Base-by-base conservation (phyloP, 2,113 vertebrate species). In the Vulpes ferrilata region DNA sequence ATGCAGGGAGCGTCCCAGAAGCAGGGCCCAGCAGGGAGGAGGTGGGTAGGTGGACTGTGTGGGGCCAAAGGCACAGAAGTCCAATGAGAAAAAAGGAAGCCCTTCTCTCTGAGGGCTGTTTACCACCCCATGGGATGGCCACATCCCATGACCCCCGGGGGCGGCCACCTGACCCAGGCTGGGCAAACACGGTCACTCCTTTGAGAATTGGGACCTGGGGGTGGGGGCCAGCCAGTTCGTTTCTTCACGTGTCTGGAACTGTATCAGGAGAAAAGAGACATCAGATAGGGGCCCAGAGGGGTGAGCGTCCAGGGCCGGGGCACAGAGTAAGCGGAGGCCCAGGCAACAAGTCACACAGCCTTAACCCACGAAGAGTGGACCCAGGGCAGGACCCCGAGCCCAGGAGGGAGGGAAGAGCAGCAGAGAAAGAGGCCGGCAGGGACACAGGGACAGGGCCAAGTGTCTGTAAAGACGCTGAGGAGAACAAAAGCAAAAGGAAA, bases 21-120 rank as follows among this genome's bases (percentile, higher is more conserved):
- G 55, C 20, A 22, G 90, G 78, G 35, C 8, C n/a, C 30, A n/a
- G 79, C 20, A 25, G 55, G 69, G 87, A 78, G 16, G 51, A 10
- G 5, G 59, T 32, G 8, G 9, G 5, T 23, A 32, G 19, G 12
- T 8, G 2, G 62, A 3, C 7, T 2, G 16, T 7, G n/a, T 55
- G 74, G 30, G 23, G 20, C 74, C 64, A 7, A 78, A 74, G 60
- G 51, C 38, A 16, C n/a, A 53, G 62, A 73, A 79, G 30, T 53
- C 38, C 12, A 25, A 13, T 43, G 6, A 78, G 48, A 74, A 55
- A 65, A 73, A 64, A 59, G 23, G 7, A 43, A 65, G 17, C 19
- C 16, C 80, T 71, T 3, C 84, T 19, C 11, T 71, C 53, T 16
- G 23, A 17, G 38, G 17, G 12, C 30, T 51, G 11, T 67, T 90